Base-by-base conservation (phyloP, 2,113 vertebrate genomes). In the Odobenus rosmarus region DNA sequence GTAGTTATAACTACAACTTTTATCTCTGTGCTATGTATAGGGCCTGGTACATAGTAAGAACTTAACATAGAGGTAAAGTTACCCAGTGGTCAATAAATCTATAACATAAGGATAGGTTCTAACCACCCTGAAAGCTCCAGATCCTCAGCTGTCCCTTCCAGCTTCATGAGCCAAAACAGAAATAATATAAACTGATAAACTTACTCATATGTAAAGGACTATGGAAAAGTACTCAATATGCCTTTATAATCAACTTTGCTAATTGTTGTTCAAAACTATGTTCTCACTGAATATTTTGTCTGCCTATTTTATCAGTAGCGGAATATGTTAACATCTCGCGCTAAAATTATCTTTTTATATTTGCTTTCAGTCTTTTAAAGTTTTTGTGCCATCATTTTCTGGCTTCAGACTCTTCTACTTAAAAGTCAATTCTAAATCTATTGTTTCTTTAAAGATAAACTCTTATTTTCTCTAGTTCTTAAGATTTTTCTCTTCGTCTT, bases 1-100 rank as follows among this genome's bases (percentile, higher is more conserved):
- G 4, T 74, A 59, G 80, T 86, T 90, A 80, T 96, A 96, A 83
- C 55, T 67, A 83, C 49, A 84, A 23, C 19, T 93, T 95, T 93
- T 36, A 83, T 87, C 42, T 96, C 61, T 82, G 64, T 76, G 72
- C 82, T 85, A 74, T 72, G 77, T 72, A 33, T 4, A 88, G 23
- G 26, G 46, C 8, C 53, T 64, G n/a, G 53, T 77, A 85, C 33
- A 90, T 24, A 77, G 36, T 36, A 62, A 18, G 9, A 88, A 93
- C 14, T 64, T 93, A 82, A 31, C 72, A 80, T 10, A 12, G 42
- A 86, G 18, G 12, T 87, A 95, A 83, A 95, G 53, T 46, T 69
- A 72, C 4, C 42, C 24, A 85, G 42, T 36, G 57, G 28, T 84
- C 71, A 77, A 89, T 33, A 28, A 31, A 74, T n/a, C 23, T 89